A percentile compares a stretch with the other conserved stretches of the same genome.
Conservation (phyloP, 2,797 vertebrate species). For the Diplodus puntazzo region DNA sequence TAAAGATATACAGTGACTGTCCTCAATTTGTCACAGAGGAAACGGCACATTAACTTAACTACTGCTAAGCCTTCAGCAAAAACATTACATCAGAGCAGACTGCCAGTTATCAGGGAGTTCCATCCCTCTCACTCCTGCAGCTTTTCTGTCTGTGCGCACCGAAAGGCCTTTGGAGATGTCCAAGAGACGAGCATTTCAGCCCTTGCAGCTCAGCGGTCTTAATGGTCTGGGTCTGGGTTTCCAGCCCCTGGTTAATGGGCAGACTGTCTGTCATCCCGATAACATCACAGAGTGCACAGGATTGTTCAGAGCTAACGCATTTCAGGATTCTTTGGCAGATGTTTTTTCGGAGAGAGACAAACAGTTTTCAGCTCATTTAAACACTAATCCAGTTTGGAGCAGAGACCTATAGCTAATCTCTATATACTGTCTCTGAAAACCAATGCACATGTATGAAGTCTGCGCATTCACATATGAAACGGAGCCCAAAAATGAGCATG, state of each 20-base stretch:
- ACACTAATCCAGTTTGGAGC: background rate
- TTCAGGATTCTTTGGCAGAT: slow-evolving; percentile 18
- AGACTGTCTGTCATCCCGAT: slow-evolving; percentile 52
- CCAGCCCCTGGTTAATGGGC: slow-evolving; percentile 52
- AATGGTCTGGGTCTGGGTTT: slow-evolving; percentile 44
- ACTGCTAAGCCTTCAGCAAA: slow-evolving; percentile 32
- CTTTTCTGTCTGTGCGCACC: slow-evolving; percentile 15
- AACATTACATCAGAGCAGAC: slow-evolving; percentile 1
- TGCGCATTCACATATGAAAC: background rate
- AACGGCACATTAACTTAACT: background rate
- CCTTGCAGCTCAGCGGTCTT: slow-evolving; percentile 13
- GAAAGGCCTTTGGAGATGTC: slow-evolving; percentile 35
- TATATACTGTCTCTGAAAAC: background rate
- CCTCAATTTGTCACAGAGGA: background rate
- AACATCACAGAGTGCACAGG: slow-evolving; percentile 51
- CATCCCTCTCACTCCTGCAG: slow-evolving; percentile 17
- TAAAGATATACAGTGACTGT: background rate
- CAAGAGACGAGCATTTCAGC: slow-evolving; percentile 27
- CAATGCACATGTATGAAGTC: background rate
- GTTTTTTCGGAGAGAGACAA: slow-evolving; percentile 5
- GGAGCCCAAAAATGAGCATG: background rate
- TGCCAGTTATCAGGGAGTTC: slow-evolving; percentile 35
- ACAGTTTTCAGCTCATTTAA: background rate
- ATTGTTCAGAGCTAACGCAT: slow-evolving; percentile 30
- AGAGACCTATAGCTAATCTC: background rate